Percentiles rank a stretch among this genome's conserved stretches.
These are phyloP conservation scores for Globicephala melas DNA, from an alignment of 2,113 vertebrate genomes.

Conservation along the genomic window DNA sequence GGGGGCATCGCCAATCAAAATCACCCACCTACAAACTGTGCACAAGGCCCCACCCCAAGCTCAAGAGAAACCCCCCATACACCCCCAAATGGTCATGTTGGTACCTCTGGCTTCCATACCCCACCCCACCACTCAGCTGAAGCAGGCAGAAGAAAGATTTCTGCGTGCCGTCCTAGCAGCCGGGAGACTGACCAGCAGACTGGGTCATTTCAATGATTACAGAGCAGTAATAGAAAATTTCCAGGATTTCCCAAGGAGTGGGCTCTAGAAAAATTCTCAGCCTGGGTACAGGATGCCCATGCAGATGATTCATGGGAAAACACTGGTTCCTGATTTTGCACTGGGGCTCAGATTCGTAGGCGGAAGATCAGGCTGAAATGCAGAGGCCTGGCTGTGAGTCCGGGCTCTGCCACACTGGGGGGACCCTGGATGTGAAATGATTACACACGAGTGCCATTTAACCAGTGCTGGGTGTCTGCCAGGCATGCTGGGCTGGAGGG, in stretches of 20 bases:
- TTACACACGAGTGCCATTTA: background rate
- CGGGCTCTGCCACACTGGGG: background rate
- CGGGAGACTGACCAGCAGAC: background rate
- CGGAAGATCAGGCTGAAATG: background rate
- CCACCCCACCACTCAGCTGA: background rate
- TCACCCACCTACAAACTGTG: background rate
- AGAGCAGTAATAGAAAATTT: background rate
- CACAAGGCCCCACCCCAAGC: background rate
- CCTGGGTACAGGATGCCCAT: background rate
- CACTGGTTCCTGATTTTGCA: background rate
- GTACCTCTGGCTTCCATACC: background rate
- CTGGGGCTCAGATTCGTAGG: background rate
- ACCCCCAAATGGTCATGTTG: background rate
- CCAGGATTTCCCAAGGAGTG: background rate
- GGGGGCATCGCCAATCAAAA: background rate
- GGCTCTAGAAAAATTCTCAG: background rate
- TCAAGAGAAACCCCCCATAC: background rate
- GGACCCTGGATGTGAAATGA: background rate
- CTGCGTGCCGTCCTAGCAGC: background rate
- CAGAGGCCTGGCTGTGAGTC: background rate
- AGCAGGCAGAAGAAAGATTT: background rate
- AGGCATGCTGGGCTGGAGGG: background rate
- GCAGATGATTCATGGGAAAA: background rate
- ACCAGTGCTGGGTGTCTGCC: background rate
- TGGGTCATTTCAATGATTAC: background rate